phyloP scores from a whole-genome alignment of 2,113 vertebrate genomes.

The Sinocyclocheilus anophthalmus region DNA sequence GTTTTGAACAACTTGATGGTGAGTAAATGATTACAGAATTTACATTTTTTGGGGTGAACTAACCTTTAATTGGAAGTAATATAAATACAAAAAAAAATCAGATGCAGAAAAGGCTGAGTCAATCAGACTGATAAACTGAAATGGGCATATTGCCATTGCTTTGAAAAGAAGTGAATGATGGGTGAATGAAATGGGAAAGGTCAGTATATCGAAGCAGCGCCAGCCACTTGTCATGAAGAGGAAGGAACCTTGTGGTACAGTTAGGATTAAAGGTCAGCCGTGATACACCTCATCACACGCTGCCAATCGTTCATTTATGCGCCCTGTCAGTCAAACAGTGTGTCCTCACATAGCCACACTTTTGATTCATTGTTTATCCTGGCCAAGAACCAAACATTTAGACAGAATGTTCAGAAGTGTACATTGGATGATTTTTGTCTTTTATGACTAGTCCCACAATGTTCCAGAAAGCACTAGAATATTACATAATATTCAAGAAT shows the following conservation, averaged over 20 bases:
- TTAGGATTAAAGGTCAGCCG: conserved; percentile 5
- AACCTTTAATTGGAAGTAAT: background rate
- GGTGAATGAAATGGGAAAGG: background rate
- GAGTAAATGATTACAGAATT: no score
- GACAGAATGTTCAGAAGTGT: no score
- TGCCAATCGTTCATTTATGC: background rate
- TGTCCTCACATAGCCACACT: background rate
- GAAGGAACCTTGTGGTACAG: background rate
- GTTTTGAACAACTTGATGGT: no score
- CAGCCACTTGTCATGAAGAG: background rate
- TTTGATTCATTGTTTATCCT: background rate
- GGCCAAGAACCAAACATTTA: background rate
- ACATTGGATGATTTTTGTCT: no score
- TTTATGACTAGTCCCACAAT: no score
- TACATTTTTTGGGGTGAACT: background rate
- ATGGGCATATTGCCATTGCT: background rate
- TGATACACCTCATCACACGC: conserved; percentile 1
- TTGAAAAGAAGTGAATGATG: background rate
- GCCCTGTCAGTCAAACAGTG: background rate
- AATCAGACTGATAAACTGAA: conserved; percentile 1
- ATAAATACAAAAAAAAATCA: background rate
- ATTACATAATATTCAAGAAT: no score
- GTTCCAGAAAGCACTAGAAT: no score
- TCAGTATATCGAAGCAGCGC: background rate
- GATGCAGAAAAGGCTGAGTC: background rate